Base-by-base conservation (phyloP, 2,888 invertebrate species). In the Sphaerophoria taeniata region DNA sequence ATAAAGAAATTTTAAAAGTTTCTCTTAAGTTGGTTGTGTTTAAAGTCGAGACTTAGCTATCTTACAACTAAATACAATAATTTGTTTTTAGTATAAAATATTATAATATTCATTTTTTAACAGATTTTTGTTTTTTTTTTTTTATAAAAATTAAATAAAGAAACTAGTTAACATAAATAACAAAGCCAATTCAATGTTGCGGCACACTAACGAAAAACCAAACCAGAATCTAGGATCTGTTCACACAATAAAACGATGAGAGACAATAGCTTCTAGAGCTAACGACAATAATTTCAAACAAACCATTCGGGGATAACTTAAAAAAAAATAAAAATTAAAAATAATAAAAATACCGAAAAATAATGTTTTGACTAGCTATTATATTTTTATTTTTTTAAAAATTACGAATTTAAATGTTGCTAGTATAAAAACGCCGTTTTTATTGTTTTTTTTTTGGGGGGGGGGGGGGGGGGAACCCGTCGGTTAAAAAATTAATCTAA, bases 1-100 rank as follows among this genome's bases (percentile, higher is more conserved):
- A 84, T 84, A 84, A 72, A 71, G 45, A 58, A 39, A 77, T 77
- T 69, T 45, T 45, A 36, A 47, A 31, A 31, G 14, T 47, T 47
- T 49, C 11, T 39, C 1, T 47, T 33, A 4, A 2, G 12, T 31
- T 33, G 55, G 31, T 53, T 11, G 11, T 53, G 24, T 16, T 51
- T 51, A 16, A 45, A 45, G 3, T 39, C 6, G 39, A 43, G 12
- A 9, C 43, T 43, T 43, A 43, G 43, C 43, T 43, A 43, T 11
- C 12, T 9, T 43, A 7, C 11, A 11, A 9, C 12, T 7, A 43
- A 11, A 43, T 43, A 3, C 43, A 11, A 43, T 43, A 3, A 3
- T 9, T 43, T 11, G 12, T 7, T 43, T 43, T 43, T 11, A 43
- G 12, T 43, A 43, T 43, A 9, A 43, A 9, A 43, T 2, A 9